Percentiles rank a stretch among this genome's conserved stretches.
Evolutionary conservation across 2,888 invertebrate genomes (phyloP).

Genomic region (Hypercompe scribonia): DNA sequence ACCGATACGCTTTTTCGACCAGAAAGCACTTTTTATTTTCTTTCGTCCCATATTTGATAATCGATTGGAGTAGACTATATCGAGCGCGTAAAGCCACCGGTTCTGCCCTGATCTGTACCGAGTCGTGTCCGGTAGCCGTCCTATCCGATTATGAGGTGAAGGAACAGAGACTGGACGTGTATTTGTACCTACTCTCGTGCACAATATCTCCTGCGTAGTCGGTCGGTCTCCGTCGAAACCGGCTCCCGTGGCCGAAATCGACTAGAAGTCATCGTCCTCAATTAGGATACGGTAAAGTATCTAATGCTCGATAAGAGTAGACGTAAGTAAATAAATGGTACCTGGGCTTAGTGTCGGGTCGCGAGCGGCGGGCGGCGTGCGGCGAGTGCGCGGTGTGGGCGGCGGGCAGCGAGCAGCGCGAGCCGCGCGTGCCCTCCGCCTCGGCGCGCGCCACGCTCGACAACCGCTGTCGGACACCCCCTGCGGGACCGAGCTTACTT

Average conservation of each 20-base stretch:
- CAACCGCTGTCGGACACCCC: slow-evolving; percentile 69
- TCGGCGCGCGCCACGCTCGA: slow-evolving; percentile 62
- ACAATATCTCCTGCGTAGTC: too few relatives aligned
- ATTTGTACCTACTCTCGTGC: too few relatives aligned
- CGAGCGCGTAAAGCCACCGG: too few relatives aligned
- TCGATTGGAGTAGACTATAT: too few relatives aligned
- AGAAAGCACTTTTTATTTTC: not conserved
- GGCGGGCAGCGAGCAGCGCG: slow-evolving; percentile 53
- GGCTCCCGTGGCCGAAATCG: too few relatives aligned
- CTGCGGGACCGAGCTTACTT: slow-evolving; percentile 21
- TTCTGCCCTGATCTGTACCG: too few relatives aligned
- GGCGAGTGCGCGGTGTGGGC: slow-evolving; percentile 42
- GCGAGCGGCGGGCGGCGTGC: slow-evolving; percentile 46
- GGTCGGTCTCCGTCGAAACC: too few relatives aligned
- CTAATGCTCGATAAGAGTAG: not conserved
- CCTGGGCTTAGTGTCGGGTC: slow-evolving; percentile 58
- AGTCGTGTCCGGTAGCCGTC: too few relatives aligned
- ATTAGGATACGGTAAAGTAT: not conserved
- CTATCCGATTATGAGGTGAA: too few relatives aligned
- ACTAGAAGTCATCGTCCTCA: too few relatives aligned
- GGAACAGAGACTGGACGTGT: too few relatives aligned
- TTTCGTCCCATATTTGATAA: too few relatives aligned
- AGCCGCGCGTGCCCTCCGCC: slow-evolving; percentile 60
- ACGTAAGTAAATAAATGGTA: slow-evolving; percentile 22
- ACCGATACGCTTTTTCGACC: not conserved